Percentiles rank a stretch among this genome's conserved stretches.
Conservation (phyloP, 2,113 vertebrate genomes). For the Phyllostomus hastatus region DNA sequence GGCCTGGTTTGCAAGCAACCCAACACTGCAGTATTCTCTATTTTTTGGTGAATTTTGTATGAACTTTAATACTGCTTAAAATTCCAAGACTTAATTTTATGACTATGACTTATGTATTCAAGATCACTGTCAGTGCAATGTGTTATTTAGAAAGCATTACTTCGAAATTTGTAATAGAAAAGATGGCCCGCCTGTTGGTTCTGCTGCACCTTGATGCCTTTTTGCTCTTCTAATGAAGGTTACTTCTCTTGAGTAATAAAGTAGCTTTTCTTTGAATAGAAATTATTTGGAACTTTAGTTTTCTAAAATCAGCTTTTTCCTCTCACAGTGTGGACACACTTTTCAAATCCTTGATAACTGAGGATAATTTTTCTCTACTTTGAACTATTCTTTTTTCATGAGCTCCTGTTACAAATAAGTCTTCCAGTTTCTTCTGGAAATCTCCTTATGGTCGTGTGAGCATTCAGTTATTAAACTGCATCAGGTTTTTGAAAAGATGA, state of each 20-base stretch:
- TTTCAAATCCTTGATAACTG: not conserved
- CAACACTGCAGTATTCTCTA: not conserved
- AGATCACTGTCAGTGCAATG: not conserved
- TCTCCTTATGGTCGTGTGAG: constrained; percentile 52
- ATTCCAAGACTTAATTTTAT: constrained; percentile 16
- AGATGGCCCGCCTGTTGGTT: not conserved
- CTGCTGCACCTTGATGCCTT: not conserved
- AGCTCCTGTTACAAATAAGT: constrained; percentile 5
- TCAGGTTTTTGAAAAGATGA: constrained; percentile 37
- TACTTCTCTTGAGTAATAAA: constrained; percentile 10
- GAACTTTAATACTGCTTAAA: not conserved
- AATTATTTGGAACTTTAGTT: constrained; percentile 48
- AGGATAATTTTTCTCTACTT: not conserved
- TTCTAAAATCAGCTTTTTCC: not conserved
- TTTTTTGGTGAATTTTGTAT: not conserved
- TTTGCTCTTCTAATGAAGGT: constrained; percentile 1
- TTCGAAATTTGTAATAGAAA: not conserved
- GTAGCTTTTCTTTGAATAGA: not conserved
- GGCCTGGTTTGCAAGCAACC: not conserved
- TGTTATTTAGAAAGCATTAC: constrained; percentile 17
- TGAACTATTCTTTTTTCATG: not conserved
- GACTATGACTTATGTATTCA: not conserved
- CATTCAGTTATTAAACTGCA: constrained; percentile 59
- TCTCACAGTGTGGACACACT: not conserved
- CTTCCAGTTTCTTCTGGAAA: constrained; percentile 60